A percentile compares a stretch with the other conserved stretches of the same genome.
Conservation (phyloP, 2,113 vertebrate species). For the Mystacornis crossleyi region DNA sequence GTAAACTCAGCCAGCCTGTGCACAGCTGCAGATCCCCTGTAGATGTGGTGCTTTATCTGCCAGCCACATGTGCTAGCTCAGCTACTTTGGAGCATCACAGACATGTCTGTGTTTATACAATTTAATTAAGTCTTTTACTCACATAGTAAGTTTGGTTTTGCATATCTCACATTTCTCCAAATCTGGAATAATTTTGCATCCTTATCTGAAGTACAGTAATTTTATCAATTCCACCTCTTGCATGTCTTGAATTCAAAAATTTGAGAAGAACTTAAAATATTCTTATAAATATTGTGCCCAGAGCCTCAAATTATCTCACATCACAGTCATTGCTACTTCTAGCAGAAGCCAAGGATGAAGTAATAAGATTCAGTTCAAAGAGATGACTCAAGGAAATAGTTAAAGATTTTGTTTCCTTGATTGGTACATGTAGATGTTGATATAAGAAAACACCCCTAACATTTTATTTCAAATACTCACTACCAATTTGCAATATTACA, state of each 20-base stretch:
- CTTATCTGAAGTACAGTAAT: not conserved
- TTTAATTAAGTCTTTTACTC: not conserved
- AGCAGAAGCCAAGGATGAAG: not conserved
- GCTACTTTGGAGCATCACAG: not conserved
- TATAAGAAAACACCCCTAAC: not conserved
- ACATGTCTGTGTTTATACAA: not conserved
- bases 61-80: not conserved
- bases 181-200: not conserved
- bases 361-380: not conserved
- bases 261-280: not conserved
- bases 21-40: not conserved
- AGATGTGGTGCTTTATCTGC: not conserved
- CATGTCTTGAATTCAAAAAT: not conserved
- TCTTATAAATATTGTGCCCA: not conserved
- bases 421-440: not conserved
- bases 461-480: not conserved
- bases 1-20: not conserved
- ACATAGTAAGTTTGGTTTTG: not conserved
- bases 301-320: not conserved
- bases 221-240: not conserved
- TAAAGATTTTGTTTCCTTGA: not conserved
- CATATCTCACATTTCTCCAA: not conserved
- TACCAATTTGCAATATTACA: not conserved
- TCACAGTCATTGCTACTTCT: not conserved
- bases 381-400: not conserved